A percentile compares a stretch with the other conserved stretches of the same genome.
phyloP scores from a whole-genome alignment of 2,113 vertebrate species.

The Sinocyclocheilus rhinocerous region DNA sequence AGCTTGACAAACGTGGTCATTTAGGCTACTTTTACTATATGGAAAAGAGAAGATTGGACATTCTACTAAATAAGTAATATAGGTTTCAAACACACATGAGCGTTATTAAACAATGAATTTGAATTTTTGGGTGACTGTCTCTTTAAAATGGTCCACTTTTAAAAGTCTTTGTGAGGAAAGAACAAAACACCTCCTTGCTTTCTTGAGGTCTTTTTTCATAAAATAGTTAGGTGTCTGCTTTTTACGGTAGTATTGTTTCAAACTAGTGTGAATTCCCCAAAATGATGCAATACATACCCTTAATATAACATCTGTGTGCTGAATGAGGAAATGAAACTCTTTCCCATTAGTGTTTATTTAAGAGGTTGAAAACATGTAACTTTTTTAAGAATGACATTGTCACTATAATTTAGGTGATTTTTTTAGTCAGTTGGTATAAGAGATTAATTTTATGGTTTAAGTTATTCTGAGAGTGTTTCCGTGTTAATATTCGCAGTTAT shows the following conservation, averaged over 20 bases:
- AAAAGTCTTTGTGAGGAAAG: neutral
- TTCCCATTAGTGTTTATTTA: conserved; percentile 1
- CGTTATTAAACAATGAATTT: neutral
- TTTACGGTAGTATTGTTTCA: neutral
- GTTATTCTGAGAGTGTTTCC: neutral
- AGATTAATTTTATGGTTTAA: neutral
- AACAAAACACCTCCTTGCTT: neutral
- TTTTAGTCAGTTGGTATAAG: neutral
- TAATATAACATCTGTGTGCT: neutral
- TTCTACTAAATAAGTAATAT: neutral
- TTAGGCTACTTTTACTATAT: neutral
- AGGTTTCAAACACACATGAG: neutral
- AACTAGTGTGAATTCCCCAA: conserved; percentile 38
- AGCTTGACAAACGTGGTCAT: neutral
- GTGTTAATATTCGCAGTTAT: neutral
- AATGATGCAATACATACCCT: conserved; percentile 35
- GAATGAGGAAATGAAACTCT: conserved; percentile 52
- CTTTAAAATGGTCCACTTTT: neutral
- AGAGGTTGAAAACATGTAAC: neutral
- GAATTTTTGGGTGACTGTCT: neutral
- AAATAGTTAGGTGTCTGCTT: neutral
- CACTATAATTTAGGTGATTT: neutral
- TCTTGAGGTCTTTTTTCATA: neutral
- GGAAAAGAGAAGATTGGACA: neutral
- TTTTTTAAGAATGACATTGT: neutral